Conservation (phyloP, 2,113 vertebrate genomes). For the Podilymbus podiceps region DNA sequence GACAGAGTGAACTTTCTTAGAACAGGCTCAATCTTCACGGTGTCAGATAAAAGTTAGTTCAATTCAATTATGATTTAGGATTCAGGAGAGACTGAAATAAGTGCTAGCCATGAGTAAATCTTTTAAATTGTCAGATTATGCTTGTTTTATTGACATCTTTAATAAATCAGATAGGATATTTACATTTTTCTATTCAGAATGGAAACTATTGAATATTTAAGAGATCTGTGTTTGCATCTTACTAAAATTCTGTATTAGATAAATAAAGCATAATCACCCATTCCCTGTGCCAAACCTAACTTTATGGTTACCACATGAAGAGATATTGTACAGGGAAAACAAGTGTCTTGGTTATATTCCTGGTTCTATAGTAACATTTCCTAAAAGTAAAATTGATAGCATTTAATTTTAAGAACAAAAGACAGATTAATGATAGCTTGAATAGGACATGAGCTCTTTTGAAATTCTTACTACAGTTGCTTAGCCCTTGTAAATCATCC, state of each 20-base stretch:
- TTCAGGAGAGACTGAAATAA: not conserved
- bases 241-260: not conserved
- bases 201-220: conserved; percentile 8
- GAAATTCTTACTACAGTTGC: not conserved
- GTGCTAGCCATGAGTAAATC: not conserved
- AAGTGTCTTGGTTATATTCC: not conserved
- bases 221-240: not conserved
- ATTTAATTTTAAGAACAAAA: conserved; percentile 12
- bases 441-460: not conserved
- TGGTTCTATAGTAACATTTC: not conserved
- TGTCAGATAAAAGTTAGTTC: not conserved
- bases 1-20: not conserved
- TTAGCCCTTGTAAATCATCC: not conserved
- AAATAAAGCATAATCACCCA: not conserved
- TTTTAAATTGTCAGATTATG: conserved; percentile 10
- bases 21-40: not conserved
- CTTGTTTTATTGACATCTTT: not conserved
- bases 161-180: conserved; percentile 13
- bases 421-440: not conserved
- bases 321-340: not conserved
- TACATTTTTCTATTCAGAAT: not conserved
- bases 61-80: not conserved
- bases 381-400: not conserved
- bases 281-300: not conserved
- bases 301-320: not conserved